phyloP scores from a whole-genome alignment of 1,140 invertebrate species.

The Sarcophaga bullata region DNA sequence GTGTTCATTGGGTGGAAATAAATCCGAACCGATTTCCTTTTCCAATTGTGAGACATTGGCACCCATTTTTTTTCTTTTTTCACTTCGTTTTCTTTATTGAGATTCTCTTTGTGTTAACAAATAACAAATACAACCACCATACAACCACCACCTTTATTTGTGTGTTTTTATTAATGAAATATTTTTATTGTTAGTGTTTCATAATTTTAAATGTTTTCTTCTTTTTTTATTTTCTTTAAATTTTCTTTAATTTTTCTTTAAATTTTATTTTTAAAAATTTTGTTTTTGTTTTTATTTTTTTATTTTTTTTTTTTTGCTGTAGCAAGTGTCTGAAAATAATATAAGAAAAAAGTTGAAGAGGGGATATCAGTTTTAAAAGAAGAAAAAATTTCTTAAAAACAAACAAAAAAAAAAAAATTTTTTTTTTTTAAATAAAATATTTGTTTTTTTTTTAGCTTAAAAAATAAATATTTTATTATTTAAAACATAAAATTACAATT shows the following conservation, averaged over 20 bases:
- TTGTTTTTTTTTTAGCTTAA: not conserved
- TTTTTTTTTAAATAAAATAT: slow-evolving; percentile 17
- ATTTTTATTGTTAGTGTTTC: not conserved
- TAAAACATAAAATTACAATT: slow-evolving; percentile 22
- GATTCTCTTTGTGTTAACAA: slow-evolving; percentile 18
- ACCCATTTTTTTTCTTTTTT: slow-evolving; percentile 70
- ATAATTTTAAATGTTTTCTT: not conserved
- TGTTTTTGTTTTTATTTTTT: not conserved
- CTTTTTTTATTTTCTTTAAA: slow-evolving; percentile 18
- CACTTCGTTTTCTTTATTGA: slow-evolving; percentile 6
- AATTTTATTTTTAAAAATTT: slow-evolving; percentile 31
- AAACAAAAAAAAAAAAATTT: slow-evolving; percentile 13
- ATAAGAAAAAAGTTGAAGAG: slow-evolving; percentile 38
- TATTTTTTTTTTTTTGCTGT: too few species aligned
- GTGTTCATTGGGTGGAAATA: slow-evolving; percentile 97
- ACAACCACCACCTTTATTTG: not conserved
- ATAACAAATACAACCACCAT: not conserved
- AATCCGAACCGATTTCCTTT: slow-evolving; percentile 96
- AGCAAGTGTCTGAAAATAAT: slow-evolving; percentile 23
- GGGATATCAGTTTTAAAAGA: slow-evolving; percentile 29
- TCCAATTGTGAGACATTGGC: slow-evolving; percentile 97
- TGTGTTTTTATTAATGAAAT: not conserved
- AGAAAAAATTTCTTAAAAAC: slow-evolving; percentile 44
- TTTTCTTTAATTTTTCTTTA: not conserved
- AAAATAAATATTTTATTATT: slow-evolving; percentile 34